A percentile compares a stretch with the other conserved stretches of the same genome.
These are phyloP conservation scores for Aplidium turbinatum DNA, from an alignment of 23 tunicate genomes.

Conservation along the genomic window DNA sequence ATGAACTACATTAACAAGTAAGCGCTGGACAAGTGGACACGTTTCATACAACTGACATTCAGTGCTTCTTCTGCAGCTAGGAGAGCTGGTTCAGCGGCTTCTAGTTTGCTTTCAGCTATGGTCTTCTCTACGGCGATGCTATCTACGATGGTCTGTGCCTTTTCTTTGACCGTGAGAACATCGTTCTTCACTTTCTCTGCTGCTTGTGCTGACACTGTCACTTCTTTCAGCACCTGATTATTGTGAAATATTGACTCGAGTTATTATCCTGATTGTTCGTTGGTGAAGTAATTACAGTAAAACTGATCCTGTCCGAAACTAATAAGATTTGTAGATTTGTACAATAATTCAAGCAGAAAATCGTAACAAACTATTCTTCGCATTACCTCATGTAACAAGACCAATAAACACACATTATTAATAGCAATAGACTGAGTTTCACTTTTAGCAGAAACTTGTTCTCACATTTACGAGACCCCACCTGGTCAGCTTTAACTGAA, in stretches of 20 bases:
- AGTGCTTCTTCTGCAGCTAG: constrained; percentile 97
- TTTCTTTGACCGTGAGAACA: constrained; percentile 90
- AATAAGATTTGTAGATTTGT: not conserved
- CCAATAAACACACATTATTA: too few relatives aligned
- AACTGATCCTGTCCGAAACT: not conserved
- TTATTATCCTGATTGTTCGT: not conserved
- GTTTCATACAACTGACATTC: constrained; percentile 90
- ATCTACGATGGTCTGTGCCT: constrained; percentile 97
- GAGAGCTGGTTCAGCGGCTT: constrained; percentile 97
- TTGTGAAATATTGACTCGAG: not conserved
- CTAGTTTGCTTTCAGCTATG: constrained; percentile 79
- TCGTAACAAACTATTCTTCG: too few relatives aligned
- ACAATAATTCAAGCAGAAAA: too few relatives aligned
- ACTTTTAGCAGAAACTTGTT: too few relatives aligned
- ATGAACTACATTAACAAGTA: too few relatives aligned
- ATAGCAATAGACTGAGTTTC: too few relatives aligned
- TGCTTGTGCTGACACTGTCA: constrained; percentile 90
- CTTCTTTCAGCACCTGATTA: constrained; percentile 88
- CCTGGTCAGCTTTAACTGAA: constrained; percentile 92
- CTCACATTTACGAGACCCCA: too few relatives aligned
- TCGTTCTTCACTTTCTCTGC: constrained; percentile 96
- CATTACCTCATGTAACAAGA: too few relatives aligned
- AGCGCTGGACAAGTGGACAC: too few relatives aligned
- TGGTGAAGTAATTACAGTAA: not conserved
- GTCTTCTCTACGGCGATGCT: constrained; percentile 84